A percentile compares a stretch with the other conserved stretches of the same genome.
These are phyloP conservation scores for Malurus leucopterus DNA, from an alignment of 2,797 vertebrate species.

Conservation along the genomic window DNA sequence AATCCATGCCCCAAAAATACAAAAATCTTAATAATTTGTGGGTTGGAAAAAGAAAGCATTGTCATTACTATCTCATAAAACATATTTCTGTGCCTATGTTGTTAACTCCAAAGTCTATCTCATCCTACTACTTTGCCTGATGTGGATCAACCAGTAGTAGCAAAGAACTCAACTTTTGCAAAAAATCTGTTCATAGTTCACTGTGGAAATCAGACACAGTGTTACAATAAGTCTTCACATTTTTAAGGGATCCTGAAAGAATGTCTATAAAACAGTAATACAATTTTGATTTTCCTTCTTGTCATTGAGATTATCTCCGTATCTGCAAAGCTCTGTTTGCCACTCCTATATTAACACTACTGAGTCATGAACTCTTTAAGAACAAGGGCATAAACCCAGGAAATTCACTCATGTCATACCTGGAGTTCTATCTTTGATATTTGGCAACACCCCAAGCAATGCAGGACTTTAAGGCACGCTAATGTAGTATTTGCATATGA, in stretches of 20 bases:
- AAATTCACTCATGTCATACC: constrained; percentile 51
- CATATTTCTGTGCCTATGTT: neutral
- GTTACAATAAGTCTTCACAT: neutral
- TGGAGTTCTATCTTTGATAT: constrained; percentile 34
- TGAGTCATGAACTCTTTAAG: neutral
- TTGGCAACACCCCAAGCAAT: constrained; percentile 37
- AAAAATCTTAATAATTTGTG: neutral
- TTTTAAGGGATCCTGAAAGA: neutral
- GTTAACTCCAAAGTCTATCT: neutral
- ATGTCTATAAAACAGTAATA: neutral
- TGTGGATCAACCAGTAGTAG: neutral
- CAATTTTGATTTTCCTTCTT: neutral
- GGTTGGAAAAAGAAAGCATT: neutral
- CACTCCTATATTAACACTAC: neutral
- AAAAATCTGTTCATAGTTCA: neutral
- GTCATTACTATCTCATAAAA: neutral
- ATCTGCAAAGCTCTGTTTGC: neutral
- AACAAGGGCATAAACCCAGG: constrained; percentile 5
- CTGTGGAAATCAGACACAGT: neutral
- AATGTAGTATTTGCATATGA: constrained; percentile 49
- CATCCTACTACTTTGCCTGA: neutral
- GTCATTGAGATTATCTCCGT: neutral
- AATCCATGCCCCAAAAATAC: neutral
- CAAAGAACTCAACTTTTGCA: neutral
- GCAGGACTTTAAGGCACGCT: constrained; percentile 32